These are phyloP conservation scores for Omphaloscelis lunosa DNA, from an alignment of 2,888 invertebrate species.

Conservation along the genomic window DNA sequence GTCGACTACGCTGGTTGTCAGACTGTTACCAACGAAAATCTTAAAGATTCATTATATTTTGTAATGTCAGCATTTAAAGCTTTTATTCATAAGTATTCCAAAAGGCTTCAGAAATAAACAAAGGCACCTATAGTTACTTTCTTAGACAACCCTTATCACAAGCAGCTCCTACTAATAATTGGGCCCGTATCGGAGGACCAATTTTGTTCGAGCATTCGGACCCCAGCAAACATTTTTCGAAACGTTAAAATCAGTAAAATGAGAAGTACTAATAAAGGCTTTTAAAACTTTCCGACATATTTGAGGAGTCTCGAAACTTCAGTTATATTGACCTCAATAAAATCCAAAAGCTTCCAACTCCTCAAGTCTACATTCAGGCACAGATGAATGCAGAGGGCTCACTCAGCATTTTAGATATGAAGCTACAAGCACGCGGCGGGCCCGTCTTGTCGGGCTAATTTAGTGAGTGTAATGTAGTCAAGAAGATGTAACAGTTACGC, in stretches of 20 bases:
- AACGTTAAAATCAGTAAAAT: not conserved
- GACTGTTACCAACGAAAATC: too few relatives aligned
- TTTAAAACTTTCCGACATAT: not conserved
- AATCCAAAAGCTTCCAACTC: conserved; percentile 6
- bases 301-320: conserved; percentile 6
- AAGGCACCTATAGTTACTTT: not conserved
- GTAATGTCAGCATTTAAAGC: too few relatives aligned
- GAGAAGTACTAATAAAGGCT: not conserved
- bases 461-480: too few relatives aligned
- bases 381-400: too few relatives aligned
- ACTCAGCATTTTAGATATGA: too few relatives aligned
- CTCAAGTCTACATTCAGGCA: conserved; percentile 17
- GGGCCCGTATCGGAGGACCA: not conserved
- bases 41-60: too few relatives aligned
- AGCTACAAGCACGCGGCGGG: too few relatives aligned
- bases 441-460: too few relatives aligned
- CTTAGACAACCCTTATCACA: not conserved
- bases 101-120: not conserved
- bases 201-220: not conserved
- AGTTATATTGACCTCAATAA: conserved; percentile 47
- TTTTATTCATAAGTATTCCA: not conserved
- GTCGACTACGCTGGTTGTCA: too few relatives aligned
- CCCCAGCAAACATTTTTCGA: not conserved
- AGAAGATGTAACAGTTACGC: too few relatives aligned
- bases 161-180: not conserved